These are phyloP conservation scores for Apotomis betuletana DNA, from an alignment of 2,888 invertebrate species.

Conservation along the genomic window DNA sequence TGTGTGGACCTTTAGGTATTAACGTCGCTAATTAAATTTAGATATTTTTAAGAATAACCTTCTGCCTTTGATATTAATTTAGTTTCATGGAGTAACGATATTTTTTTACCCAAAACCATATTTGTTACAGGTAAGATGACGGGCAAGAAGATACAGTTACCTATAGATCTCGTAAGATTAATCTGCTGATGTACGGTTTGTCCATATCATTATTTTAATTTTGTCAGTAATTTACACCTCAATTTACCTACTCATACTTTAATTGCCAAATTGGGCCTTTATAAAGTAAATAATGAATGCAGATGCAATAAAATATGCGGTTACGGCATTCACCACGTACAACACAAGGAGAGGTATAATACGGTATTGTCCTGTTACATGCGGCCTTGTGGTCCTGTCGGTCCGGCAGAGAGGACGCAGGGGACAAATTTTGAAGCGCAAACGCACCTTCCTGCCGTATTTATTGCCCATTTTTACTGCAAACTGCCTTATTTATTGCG, in stretches of 20 bases:
- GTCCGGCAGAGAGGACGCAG: constrained; percentile 54
- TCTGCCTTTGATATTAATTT: too few relatives aligned
- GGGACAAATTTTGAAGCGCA: constrained; percentile 60
- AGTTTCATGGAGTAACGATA: too few relatives aligned
- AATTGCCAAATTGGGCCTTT: constrained; percentile 27
- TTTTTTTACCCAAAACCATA: constrained; percentile 6
- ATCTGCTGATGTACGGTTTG: too few relatives aligned
- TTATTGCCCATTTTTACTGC: constrained; percentile 57
- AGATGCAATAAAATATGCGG: constrained; percentile 63
- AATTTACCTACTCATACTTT: constrained; percentile 15
- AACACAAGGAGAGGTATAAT: constrained; percentile 4
- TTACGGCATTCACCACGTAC: constrained; percentile 60
- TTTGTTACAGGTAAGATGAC: constrained; percentile 47
- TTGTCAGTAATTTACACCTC: not conserved
- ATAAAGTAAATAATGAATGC: constrained; percentile 54
- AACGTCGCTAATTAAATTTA: too few relatives aligned
- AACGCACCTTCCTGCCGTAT: constrained; percentile 54
- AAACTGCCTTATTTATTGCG: constrained; percentile 46
- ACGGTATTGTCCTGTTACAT: not conserved
- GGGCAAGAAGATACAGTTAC: too few relatives aligned
- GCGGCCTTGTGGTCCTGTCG: not conserved
- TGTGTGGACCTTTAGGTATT: too few relatives aligned
- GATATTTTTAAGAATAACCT: too few relatives aligned
- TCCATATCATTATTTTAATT: constrained; percentile 1
- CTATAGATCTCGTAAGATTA: too few relatives aligned